Conservation (phyloP, 2,797 vertebrate genomes). For the Hyperoplus lanceolatus region DNA sequence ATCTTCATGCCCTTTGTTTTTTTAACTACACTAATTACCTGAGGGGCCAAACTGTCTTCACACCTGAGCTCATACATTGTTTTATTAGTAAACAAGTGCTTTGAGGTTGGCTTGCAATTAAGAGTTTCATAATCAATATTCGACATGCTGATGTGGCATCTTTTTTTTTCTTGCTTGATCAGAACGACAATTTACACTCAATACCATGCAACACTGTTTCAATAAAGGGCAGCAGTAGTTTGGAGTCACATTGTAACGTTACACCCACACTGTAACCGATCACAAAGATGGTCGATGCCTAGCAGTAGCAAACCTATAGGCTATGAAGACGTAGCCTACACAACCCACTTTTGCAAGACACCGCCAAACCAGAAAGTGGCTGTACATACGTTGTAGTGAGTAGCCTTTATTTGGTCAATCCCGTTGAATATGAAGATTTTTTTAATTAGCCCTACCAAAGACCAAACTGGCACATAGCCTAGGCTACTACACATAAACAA, state of each 20-base stretch:
- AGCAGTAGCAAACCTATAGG: conserved; percentile 38
- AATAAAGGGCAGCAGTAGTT: conserved; percentile 23
- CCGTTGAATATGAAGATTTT: conserved; percentile 19
- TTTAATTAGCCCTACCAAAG: conserved; percentile 37
- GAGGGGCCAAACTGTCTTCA: conserved; percentile 51
- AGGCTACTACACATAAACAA: conserved; percentile 64
- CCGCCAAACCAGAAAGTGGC: not conserved
- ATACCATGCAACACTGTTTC: conserved; percentile 15
- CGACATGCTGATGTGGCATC: not conserved
- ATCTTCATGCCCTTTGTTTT: conserved; percentile 73
- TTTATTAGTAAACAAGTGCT: conserved; percentile 1
- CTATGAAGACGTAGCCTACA: conserved; percentile 23
- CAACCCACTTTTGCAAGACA: not conserved
- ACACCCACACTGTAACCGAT: conserved; percentile 53
- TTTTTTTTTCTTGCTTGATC: not conserved
- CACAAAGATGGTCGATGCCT: conserved; percentile 63
- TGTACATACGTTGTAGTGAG: not conserved
- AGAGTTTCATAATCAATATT: not conserved
- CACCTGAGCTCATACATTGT: conserved; percentile 61
- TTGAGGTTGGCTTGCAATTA: not conserved
- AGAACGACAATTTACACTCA: not conserved
- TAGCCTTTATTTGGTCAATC: not conserved
- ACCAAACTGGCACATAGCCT: conserved; percentile 44
- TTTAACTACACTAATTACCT: conserved; percentile 70
- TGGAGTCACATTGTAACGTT: conserved; percentile 55